Percentiles rank a stretch among this genome's conserved stretches.
Conservation (phyloP, 1,140 invertebrate species). For the Cydia strobilella region DNA sequence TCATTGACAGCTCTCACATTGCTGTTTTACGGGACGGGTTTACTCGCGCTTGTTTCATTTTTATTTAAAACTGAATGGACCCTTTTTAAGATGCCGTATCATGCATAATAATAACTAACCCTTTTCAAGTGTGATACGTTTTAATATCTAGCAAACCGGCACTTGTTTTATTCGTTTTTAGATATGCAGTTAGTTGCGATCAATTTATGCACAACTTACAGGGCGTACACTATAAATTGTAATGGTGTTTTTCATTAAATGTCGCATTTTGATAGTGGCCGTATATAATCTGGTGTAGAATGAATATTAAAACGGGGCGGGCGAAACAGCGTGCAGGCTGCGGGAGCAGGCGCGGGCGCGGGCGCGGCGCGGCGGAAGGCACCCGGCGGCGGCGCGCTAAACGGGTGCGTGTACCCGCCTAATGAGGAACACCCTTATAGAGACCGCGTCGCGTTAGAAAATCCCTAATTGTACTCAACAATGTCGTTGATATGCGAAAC, state of each 20-base stretch:
- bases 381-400: constrained; percentile 40
- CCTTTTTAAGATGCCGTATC: constrained; percentile 51
- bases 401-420: constrained; percentile 59
- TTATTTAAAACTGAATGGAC: constrained; percentile 66
- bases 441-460: constrained; percentile 60
- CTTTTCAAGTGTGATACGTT: constrained; percentile 55
- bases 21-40: constrained; percentile 60
- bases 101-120: constrained; percentile 62
- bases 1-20: constrained; percentile 62
- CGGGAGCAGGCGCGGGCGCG: not conserved
- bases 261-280: constrained; percentile 53
- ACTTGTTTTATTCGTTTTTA: constrained; percentile 38
- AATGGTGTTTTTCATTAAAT: constrained; percentile 57
- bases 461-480: constrained; percentile 65
- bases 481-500: constrained; percentile 60
- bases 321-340: constrained; percentile 34
- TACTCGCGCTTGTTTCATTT: constrained; percentile 59
- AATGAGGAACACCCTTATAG: constrained; percentile 67
- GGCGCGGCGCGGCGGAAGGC: constrained; percentile 12
- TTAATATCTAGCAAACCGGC: constrained; percentile 46
- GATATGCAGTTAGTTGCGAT: constrained; percentile 49
- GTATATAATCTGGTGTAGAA: constrained; percentile 60
- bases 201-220: constrained; percentile 55
- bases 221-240: constrained; percentile 55
- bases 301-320: constrained; percentile 66